Conservation (phyloP, 1,140 invertebrate species). For the Drosophila ambigua region DNA sequence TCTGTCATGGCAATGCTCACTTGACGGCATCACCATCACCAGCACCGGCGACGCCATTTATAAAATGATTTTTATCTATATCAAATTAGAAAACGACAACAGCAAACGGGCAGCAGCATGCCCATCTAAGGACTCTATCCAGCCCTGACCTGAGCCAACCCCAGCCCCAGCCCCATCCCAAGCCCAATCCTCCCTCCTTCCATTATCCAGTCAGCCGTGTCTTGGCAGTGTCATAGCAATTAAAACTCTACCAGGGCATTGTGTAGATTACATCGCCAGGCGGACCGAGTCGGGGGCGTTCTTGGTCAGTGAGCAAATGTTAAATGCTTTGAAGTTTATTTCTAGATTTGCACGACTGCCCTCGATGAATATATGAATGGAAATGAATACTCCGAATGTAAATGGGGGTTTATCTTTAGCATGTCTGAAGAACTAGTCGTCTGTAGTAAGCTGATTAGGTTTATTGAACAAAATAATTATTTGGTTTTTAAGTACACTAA, state of each 20-base stretch:
- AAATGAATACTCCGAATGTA: constrained; percentile 15
- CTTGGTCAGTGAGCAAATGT: constrained; percentile 65
- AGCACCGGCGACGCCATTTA: constrained; percentile 56
- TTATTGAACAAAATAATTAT: neutral
- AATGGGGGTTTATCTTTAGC: constrained; percentile 4
- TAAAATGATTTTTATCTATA: constrained; percentile 81
- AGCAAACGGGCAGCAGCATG: constrained; percentile 8
- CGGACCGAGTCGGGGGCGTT: constrained; percentile 25
- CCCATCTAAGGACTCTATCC: constrained; percentile 6
- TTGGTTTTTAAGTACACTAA: neutral
- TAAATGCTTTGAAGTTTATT: constrained; percentile 78
- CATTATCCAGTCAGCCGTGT: constrained; percentile 63
- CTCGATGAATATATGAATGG: constrained; percentile 38
- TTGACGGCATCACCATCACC: constrained; percentile 50
- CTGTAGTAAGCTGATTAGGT: constrained; percentile 21
- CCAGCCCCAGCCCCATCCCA: neutral
- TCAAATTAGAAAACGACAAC: constrained; percentile 62
- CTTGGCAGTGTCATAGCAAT: constrained; percentile 74
- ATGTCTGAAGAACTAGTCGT: constrained; percentile 1
- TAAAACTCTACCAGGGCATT: constrained; percentile 75
- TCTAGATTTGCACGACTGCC: constrained; percentile 46
- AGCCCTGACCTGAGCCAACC: constrained; percentile 2
- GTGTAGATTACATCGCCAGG: constrained; percentile 69
- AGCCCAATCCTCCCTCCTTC: neutral
- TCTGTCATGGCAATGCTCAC: constrained; percentile 47